Evolutionary conservation across 2,797 vertebrate genomes (phyloP).

Genomic region (Crenichthys baileyi): DNA sequence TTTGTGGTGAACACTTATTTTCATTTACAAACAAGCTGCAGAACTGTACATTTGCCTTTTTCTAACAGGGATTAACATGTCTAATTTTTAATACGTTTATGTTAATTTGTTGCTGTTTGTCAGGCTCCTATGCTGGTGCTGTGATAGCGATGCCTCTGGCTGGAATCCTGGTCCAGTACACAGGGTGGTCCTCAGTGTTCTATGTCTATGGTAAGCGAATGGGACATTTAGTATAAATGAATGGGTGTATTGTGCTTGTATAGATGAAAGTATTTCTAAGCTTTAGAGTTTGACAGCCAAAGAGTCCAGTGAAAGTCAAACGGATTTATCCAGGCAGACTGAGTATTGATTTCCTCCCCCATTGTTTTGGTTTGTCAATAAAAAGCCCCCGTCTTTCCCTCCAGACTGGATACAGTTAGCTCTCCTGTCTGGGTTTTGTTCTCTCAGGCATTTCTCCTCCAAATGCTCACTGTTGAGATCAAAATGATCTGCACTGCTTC

Average conservation of each 20-base stretch:
- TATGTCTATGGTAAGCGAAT: conserved; percentile 91
- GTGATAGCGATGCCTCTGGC: conserved; percentile 97
- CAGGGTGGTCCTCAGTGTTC: conserved; percentile 96
- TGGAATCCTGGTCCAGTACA: conserved; percentile 93
- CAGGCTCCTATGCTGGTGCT: conserved; percentile 95
- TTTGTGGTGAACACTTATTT: conserved; percentile 85
- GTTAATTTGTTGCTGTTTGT: not conserved
- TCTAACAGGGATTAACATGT: not conserved
- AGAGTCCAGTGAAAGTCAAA: conserved; percentile 70
- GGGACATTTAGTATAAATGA: not conserved
- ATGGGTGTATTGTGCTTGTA: not conserved
- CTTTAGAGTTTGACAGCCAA: conserved; percentile 36
- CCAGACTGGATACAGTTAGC: conserved; percentile 54
- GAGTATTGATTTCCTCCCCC: conserved; percentile 70
- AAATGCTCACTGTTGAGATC: conserved; percentile 12
- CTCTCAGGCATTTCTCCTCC: conserved; percentile 50
- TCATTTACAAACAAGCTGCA: not conserved
- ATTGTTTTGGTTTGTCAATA: conserved; percentile 71
- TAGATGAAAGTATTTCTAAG: conserved; percentile 22
- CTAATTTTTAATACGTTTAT: not conserved
- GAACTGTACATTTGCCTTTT: not conserved
- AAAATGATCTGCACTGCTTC: conserved; percentile 8
- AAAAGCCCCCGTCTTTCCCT: conserved; percentile 44
- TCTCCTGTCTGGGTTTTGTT: conserved; percentile 53
- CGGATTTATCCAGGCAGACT: conserved; percentile 70